Percentiles rank a stretch among this genome's conserved stretches.
These are phyloP conservation scores for Pitta sordida DNA, from an alignment of 2,113 vertebrate species.

Conservation along the genomic window DNA sequence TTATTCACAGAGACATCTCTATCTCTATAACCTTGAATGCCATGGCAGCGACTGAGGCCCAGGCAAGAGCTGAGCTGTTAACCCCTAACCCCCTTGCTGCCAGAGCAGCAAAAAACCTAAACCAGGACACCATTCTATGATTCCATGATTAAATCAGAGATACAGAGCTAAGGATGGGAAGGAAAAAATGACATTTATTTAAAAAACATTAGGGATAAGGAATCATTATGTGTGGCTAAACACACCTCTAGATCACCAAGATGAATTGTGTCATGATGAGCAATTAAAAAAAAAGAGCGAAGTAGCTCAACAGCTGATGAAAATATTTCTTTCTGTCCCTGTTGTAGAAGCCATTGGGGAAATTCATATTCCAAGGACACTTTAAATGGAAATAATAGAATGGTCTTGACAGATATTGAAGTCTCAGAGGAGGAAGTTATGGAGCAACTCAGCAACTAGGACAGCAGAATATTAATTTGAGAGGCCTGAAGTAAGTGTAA, in stretches of 20 bases:
- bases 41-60: too few relatives aligned
- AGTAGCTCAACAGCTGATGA: neutral
- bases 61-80: too few relatives aligned
- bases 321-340: constrained; percentile 1
- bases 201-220: neutral
- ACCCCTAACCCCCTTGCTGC: too few relatives aligned
- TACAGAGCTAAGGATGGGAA: neutral
- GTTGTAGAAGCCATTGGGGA: constrained; percentile 6
- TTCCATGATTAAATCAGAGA: neutral
- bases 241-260: neutral
- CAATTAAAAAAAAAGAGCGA: constrained; percentile 4
- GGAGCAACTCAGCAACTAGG: constrained; percentile 19
- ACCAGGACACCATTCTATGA: neutral
- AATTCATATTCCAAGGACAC: constrained; percentile 46
- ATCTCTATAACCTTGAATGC: too few relatives aligned
- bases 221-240: neutral
- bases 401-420: constrained; percentile 11
- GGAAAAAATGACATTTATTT: neutral
- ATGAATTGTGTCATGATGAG: neutral
- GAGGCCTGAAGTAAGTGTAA: neutral
- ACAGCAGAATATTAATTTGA: constrained; percentile 34
- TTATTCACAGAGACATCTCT: too few relatives aligned
- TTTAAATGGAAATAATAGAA: constrained; percentile 30
- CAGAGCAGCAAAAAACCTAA: too few relatives aligned
- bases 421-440: neutral